These are phyloP conservation scores for Hirudo medicinalis DNA, from an alignment of 1,140 invertebrate genomes.

Conservation along the genomic window DNA sequence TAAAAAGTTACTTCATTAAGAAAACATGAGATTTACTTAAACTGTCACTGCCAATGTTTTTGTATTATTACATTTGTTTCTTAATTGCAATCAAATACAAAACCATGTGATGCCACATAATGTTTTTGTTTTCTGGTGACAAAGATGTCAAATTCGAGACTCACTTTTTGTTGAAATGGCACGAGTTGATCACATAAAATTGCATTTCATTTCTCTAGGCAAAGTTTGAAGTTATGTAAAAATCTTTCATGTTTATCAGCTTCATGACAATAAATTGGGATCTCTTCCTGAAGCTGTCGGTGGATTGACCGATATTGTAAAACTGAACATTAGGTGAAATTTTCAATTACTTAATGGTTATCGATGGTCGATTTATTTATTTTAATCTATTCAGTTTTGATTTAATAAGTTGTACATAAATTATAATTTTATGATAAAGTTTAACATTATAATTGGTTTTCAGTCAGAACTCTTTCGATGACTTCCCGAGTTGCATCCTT, in stretches of 20 bases:
- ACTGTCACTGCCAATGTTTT: not conserved
- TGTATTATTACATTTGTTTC: not conserved
- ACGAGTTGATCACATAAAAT: not conserved
- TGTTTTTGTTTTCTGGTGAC: not conserved
- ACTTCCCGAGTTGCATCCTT: constrained; percentile 34
- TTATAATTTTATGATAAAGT: not conserved
- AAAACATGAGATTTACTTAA: too few species aligned
- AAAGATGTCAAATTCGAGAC: not conserved
- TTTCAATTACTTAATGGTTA: constrained; percentile 12
- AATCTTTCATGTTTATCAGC: constrained; percentile 41
- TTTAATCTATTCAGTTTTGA: constrained; percentile 5
- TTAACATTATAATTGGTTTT: constrained; percentile 23
- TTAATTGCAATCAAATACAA: not conserved
- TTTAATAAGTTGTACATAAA: not conserved
- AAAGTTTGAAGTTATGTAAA: not conserved
- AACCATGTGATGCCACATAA: not conserved
- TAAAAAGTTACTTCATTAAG: too few species aligned
- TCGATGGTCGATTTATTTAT: constrained; percentile 7
- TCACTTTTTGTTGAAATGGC: not conserved
- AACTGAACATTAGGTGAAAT: constrained; percentile 36
- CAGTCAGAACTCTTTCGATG: constrained; percentile 41
- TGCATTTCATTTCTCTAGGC: not conserved
- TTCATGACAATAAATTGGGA: constrained; percentile 63
- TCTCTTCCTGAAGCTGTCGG: constrained; percentile 41
- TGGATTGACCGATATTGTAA: constrained; percentile 32